Conservation (phyloP, 2,797 vertebrate genomes). For the Ctenopoma multispine region DNA sequence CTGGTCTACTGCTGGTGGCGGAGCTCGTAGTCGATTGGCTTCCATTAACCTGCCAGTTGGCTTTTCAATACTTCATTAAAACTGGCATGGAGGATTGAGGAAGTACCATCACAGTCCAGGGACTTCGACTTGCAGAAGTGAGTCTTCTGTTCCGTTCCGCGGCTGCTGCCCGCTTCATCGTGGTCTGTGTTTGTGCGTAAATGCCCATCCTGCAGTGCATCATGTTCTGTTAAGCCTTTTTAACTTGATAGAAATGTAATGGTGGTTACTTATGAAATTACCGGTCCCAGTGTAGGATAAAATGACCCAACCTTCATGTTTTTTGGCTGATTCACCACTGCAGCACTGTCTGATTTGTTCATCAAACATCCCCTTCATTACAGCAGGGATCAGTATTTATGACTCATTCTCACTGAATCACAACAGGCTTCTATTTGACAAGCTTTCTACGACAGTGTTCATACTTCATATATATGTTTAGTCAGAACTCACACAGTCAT, state of each 20-base stretch:
- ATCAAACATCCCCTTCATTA: slow-evolving; percentile 4
- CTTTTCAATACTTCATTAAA: slow-evolving; percentile 74
- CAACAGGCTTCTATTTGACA: slow-evolving; percentile 1
- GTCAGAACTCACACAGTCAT: neutral
- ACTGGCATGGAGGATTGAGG: slow-evolving; percentile 42
- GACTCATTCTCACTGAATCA: slow-evolving; percentile 9
- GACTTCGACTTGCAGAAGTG: slow-evolving; percentile 22
- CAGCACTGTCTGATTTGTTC: slow-evolving; percentile 15
- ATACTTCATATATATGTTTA: neutral
- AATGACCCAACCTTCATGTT: neutral
- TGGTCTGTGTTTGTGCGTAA: neutral
- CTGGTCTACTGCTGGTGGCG: slow-evolving; percentile 47
- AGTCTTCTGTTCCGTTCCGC: neutral
- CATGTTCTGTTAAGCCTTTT: slow-evolving; percentile 12
- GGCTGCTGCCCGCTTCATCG: neutral
- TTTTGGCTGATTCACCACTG: slow-evolving; percentile 14
- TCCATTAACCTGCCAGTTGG: slow-evolving; percentile 75
- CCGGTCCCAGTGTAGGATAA: neutral
- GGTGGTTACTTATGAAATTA: neutral
- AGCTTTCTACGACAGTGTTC: neutral
- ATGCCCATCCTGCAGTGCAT: neutral
- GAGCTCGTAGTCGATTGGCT: slow-evolving; percentile 66
- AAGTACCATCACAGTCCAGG: slow-evolving; percentile 53
- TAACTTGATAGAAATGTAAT: slow-evolving; percentile 2
- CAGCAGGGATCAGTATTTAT: slow-evolving; percentile 13